A percentile compares a stretch with the other conserved stretches of the same genome.
Evolutionary conservation across 2,113 vertebrate species (phyloP).

Genomic region (rabbit (Oryctolagus cuniculus)): DNA sequence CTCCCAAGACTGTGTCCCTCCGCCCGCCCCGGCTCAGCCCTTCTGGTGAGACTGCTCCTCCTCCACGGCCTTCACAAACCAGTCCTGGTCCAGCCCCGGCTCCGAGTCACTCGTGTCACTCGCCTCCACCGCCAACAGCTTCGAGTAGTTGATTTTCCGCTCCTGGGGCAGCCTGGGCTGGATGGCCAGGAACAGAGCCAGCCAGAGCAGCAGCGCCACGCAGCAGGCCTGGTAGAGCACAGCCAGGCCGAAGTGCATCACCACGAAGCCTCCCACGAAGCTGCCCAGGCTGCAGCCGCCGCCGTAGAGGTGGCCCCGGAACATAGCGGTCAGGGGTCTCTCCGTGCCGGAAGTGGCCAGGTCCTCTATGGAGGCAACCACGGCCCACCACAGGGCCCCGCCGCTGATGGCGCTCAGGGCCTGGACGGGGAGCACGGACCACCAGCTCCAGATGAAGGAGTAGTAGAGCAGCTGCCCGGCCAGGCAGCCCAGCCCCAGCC

Average conservation of each 20-base stretch:
- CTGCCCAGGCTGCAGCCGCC: constrained; percentile 91
- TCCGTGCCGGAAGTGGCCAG: constrained; percentile 89
- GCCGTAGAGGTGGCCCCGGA: constrained; percentile 83
- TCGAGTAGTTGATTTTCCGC: constrained; percentile 93
- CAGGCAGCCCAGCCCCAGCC: constrained; percentile 84
- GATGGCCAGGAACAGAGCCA: constrained; percentile 86
- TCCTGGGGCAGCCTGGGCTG: constrained; percentile 90
- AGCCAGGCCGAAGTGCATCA: constrained; percentile 82
- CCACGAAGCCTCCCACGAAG: constrained; percentile 89
- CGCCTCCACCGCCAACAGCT: constrained; percentile 89
- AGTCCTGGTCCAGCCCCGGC: constrained; percentile 92
- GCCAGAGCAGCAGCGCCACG: constrained; percentile 87
- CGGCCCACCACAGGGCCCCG: constrained; percentile 91
- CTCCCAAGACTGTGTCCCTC: background rate
- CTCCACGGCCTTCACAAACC: constrained; percentile 93
- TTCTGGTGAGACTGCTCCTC: constrained; percentile 83
- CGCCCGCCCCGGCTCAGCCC: background rate
- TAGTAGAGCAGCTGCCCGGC: constrained; percentile 91
- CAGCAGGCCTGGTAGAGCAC: constrained; percentile 88
- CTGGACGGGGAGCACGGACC: constrained; percentile 91
- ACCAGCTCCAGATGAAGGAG: constrained; percentile 91
- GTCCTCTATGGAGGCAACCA: constrained; percentile 86
- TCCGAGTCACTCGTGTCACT: constrained; percentile 93
- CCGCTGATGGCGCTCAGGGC: constrained; percentile 88
- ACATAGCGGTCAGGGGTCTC: constrained; percentile 87